phyloP scores from a whole-genome alignment of 2,113 vertebrate species.

The Cheirogaleus medius region DNA sequence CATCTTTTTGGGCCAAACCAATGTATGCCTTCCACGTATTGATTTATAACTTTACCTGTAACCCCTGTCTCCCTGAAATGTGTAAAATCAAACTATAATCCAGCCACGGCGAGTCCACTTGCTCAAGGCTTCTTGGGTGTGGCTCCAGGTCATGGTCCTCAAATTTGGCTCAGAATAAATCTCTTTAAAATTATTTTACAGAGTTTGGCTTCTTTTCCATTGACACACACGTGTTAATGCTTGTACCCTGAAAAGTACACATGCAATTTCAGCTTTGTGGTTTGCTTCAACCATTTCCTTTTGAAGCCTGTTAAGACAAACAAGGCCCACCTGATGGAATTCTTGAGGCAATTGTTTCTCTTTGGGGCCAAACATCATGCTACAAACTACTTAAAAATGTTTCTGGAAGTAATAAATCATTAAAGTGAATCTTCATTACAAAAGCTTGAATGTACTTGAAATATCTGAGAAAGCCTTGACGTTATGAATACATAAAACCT shows the following conservation, averaged over 20 bases:
- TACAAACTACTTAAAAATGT: conserved; percentile 62
- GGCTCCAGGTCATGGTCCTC: too few species aligned
- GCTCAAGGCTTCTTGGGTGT: too few species aligned
- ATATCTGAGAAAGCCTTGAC: conserved; percentile 60
- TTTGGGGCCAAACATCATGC: conserved; percentile 18
- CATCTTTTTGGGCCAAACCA: too few species aligned
- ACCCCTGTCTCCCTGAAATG: too few species aligned
- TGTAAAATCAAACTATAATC: too few species aligned
- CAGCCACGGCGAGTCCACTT: too few species aligned
- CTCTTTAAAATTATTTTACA: too few species aligned
- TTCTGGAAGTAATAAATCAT: conserved; percentile 56
- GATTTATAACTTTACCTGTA: too few species aligned
- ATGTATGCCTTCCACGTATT: too few species aligned
- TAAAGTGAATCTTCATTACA: conserved; percentile 52
- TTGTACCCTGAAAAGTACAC: conserved; percentile 64
- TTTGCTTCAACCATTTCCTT: conserved; percentile 75
- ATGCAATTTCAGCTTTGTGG: conserved; percentile 55
- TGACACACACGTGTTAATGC: conserved; percentile 54
- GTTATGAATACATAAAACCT: conserved; percentile 67
- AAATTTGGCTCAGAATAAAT: too few species aligned
- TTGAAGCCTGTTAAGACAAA: conserved; percentile 69
- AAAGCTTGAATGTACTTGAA: conserved; percentile 57
- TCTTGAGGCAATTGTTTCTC: conserved; percentile 56
- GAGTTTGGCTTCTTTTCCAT: too few species aligned
- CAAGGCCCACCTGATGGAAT: conserved; percentile 61